Evolutionary conservation across 1,140 invertebrate genomes (phyloP).

Genomic region (Zaprionus tsacasi): DNA sequence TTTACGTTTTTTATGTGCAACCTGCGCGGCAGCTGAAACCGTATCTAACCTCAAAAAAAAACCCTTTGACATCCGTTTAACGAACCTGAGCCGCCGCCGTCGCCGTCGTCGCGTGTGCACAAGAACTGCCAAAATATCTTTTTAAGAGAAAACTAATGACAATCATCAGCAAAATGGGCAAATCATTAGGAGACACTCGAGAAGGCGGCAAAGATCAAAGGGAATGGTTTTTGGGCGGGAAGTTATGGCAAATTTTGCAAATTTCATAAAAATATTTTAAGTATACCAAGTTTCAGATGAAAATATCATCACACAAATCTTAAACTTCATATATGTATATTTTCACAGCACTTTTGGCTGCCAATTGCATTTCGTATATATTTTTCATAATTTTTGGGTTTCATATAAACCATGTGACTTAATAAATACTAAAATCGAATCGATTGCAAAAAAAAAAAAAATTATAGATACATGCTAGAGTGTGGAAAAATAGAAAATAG

Average conservation of each 20-base stretch:
- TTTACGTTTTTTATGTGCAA: constrained; percentile 49
- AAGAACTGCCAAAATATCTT: constrained; percentile 8
- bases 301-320: not conserved
- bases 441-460: constrained; percentile 57
- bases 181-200: not conserved
- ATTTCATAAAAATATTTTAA: not conserved
- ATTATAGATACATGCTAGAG: constrained; percentile 49
- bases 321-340: constrained; percentile 21
- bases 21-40: constrained; percentile 1
- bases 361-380: constrained; percentile 59
- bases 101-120: constrained; percentile 17
- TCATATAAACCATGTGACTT: constrained; percentile 77
- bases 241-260: not conserved
- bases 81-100: not conserved
- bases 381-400: constrained; percentile 78
- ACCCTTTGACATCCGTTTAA: constrained; percentile 32
- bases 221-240: not conserved
- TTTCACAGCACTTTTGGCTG: constrained; percentile 68
- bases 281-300: not conserved
- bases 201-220: not conserved
- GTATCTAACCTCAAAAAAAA: constrained; percentile 29
- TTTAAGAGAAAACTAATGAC: constrained; percentile 22
- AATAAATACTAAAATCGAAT: constrained; percentile 70
- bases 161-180: not conserved
- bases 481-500: constrained; percentile 33